phyloP scores from a whole-genome alignment of 1,140 invertebrate genomes.

The Drosophila arizonae region DNA sequence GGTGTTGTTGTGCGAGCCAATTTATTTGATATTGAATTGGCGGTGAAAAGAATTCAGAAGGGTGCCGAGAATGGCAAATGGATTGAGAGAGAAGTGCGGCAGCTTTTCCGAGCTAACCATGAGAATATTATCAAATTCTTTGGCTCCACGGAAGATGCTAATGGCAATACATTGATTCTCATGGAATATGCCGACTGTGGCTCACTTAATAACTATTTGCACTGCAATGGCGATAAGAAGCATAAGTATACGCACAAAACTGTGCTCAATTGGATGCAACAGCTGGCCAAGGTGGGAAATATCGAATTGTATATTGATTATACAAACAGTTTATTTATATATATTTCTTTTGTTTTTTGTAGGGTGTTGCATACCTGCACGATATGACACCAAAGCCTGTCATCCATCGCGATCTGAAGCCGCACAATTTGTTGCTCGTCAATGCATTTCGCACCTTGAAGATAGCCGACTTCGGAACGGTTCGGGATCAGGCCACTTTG shows the following conservation, averaged over 20 bases:
- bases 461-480: conserved; percentile 16
- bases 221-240: not conserved
- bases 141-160: not conserved
- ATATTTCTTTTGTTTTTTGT: too few species aligned
- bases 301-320: too few species aligned
- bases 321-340: too few species aligned
- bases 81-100: conserved; percentile 3
- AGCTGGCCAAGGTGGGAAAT: conserved; percentile 2
- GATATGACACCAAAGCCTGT: conserved; percentile 2
- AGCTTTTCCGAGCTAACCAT: not conserved
- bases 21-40: not conserved
- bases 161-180: not conserved
- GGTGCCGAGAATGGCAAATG: not conserved
- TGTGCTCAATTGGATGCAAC: conserved; percentile 5
- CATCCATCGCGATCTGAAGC: conserved; percentile 26
- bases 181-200: conserved; percentile 14
- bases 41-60: not conserved
- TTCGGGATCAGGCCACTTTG: not conserved
- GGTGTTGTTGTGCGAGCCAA: not conserved
- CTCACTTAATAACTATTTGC: not conserved
- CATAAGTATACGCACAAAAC: not conserved
- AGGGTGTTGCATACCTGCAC: conserved; percentile 19
- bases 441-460: conserved; percentile 13
- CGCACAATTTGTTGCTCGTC: conserved; percentile 13
- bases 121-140: conserved; percentile 9